These are phyloP conservation scores for Chaitophorus viminalis DNA, from an alignment of 2,888 invertebrate genomes.

Conservation along the genomic window DNA sequence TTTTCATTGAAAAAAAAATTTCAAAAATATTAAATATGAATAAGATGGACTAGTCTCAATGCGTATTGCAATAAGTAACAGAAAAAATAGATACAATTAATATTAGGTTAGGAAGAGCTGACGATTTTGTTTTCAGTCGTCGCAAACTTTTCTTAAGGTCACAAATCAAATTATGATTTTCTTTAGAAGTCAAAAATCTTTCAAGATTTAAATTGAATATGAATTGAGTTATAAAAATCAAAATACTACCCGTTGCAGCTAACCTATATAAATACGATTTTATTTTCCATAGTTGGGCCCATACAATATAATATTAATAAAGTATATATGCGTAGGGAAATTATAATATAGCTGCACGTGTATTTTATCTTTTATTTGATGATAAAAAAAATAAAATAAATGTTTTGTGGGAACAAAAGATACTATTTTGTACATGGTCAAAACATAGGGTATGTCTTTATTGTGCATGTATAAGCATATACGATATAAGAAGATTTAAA, in stretches of 20 bases:
- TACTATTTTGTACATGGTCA: not conserved
- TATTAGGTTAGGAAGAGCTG: not conserved
- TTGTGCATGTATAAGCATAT: slow-evolving; percentile 9
- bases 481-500: slow-evolving; percentile 4
- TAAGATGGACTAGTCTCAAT: not conserved
- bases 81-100: not conserved
- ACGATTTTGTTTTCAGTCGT: not conserved
- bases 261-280: slow-evolving; percentile 7
- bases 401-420: slow-evolving; percentile 13
- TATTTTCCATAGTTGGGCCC: not conserved
- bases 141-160: slow-evolving; percentile 10
- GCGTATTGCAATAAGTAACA: not conserved
- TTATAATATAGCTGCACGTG: not conserved
- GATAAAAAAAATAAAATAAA: not conserved
- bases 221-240: slow-evolving; percentile 29
- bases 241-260: not conserved
- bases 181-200: slow-evolving; percentile 17
- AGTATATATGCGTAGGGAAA: not conserved
- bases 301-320: not conserved
- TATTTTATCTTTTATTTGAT: not conserved
- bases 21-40: not conserved
- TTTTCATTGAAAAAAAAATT: not conserved
- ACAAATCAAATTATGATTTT: slow-evolving; percentile 35
- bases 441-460: slow-evolving; percentile 16
- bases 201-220: slow-evolving; percentile 19